Percentiles rank a stretch among this genome's conserved stretches.
These are phyloP conservation scores for Drosophila basisetae DNA, from an alignment of 2,888 invertebrate genomes.

Conservation along the genomic window DNA sequence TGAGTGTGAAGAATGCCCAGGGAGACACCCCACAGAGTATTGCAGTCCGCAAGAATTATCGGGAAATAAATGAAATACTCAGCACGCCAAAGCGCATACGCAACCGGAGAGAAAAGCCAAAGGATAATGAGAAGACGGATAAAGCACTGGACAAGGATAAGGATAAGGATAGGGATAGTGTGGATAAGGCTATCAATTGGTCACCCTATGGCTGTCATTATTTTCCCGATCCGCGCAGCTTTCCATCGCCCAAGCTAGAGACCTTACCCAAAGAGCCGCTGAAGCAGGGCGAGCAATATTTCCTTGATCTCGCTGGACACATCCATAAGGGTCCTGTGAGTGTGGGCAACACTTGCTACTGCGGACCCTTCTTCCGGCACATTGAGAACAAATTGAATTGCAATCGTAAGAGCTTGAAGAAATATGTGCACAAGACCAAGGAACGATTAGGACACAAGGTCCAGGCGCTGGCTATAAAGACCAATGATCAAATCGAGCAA, in stretches of 20 bases:
- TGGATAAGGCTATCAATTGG: slow-evolving; percentile 87
- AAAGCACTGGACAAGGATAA: slow-evolving; percentile 73
- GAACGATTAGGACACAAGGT: slow-evolving; percentile 93
- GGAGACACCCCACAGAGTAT: slow-evolving; percentile 96
- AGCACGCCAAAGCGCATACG: slow-evolving; percentile 85
- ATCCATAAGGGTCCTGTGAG: slow-evolving; percentile 98
- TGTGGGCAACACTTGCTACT: slow-evolving; percentile 96
- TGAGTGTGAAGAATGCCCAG: slow-evolving; percentile 86
- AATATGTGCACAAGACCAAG: slow-evolving; percentile 90
- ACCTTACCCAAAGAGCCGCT: slow-evolving; percentile 94
- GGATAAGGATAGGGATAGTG: slow-evolving; percentile 83
- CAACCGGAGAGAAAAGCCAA: slow-evolving; percentile 71
- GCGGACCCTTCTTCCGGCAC: slow-evolving; percentile 95
- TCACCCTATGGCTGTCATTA: slow-evolving; percentile 97
- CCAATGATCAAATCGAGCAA: slow-evolving; percentile 90
- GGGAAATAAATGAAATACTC: slow-evolving; percentile 93
- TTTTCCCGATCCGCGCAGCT: slow-evolving; percentile 93
- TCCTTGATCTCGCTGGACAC: slow-evolving; percentile 96
- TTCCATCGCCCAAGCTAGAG: slow-evolving; percentile 93
- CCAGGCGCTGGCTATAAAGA: slow-evolving; percentile 90
- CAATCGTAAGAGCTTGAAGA: slow-evolving; percentile 88
- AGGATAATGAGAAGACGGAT: slow-evolving; percentile 39
- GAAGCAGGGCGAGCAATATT: slow-evolving; percentile 96
- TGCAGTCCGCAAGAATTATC: slow-evolving; percentile 93
- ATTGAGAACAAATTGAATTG: slow-evolving; percentile 93